phyloP scores from a whole-genome alignment of 2,797 vertebrate genomes.

The Neosilurus hyrtlii region DNA sequence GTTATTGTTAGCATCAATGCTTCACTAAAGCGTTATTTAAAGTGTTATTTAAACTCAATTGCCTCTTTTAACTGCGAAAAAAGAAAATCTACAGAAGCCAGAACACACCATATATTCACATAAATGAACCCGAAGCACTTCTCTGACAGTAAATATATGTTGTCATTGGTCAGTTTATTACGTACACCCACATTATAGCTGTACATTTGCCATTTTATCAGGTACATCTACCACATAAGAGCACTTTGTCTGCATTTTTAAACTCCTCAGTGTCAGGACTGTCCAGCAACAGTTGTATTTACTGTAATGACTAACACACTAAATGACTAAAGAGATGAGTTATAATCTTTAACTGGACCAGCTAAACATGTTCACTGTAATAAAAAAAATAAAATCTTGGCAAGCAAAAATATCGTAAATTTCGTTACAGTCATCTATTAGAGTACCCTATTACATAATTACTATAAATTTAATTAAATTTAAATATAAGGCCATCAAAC shows the following conservation, averaged over 20 bases:
- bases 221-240: neutral
- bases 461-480: neutral
- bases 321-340: neutral
- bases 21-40: neutral
- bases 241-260: neutral
- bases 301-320: neutral
- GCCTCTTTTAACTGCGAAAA: neutral
- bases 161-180: neutral
- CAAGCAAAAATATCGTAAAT: neutral
- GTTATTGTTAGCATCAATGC: neutral
- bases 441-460: neutral
- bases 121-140: neutral
- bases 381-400: neutral
- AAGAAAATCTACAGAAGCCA: neutral
- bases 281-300: neutral
- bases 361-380: neutral
- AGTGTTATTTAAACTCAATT: neutral
- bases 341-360: neutral
- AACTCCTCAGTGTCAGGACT: neutral
- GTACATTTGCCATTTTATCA: neutral
- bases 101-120: neutral
- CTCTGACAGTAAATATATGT: conserved; percentile 11
- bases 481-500: neutral
- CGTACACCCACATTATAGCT: neutral
- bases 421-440: neutral